Base-by-base conservation (phyloP, 2,888 invertebrate species). In the Dynastes grantii region DNA sequence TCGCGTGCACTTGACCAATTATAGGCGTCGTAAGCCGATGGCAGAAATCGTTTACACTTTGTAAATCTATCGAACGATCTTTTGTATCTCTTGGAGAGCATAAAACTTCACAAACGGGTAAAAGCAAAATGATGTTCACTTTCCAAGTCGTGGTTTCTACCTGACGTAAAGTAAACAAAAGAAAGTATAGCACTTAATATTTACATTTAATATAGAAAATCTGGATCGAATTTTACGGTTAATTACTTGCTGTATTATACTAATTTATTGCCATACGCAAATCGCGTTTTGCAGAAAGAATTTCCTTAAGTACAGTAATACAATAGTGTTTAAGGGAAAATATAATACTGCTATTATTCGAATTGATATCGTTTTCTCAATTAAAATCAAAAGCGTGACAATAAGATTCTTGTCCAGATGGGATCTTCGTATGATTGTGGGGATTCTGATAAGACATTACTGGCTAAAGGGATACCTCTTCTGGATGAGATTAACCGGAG, bases 71-170 rank as follows among this genome's bases (percentile, higher is more conserved):
- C 37, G 37, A n/a, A 27, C 27, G 70, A 70, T 70, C 22, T 68
- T 27, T 61, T n/a, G 13, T 45, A 22, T 71, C 45, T 29, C 16
- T 2, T 37, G 58, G 45, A 58, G 40, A 76, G 49, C 8, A 53
- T 27, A 76, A 63, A 76, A 76, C 51, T 76, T 76, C 65, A 77
- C 70, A 77, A 77, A 58, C 61, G 63, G 27, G 71, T 77, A 71
- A 70, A 70, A 70, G 70, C 70, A 70, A 70, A 71, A 55, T 53
- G 55, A 55, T 55, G 55, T 55, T 71, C 71, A 71, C 71, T 53
- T 71, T 71, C 71, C 71, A 71, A 71, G 37, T 37, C 13, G 55
- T 32, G 55, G 53, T 71, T 71, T 71, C 53, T 71, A 53, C 16
- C 55, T 55, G 37, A 37, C 11, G 40, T 37, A 71, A 37, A 53